These are phyloP conservation scores for Neostethus bicornis DNA, from an alignment of 2,797 vertebrate species.

Conservation along the genomic window DNA sequence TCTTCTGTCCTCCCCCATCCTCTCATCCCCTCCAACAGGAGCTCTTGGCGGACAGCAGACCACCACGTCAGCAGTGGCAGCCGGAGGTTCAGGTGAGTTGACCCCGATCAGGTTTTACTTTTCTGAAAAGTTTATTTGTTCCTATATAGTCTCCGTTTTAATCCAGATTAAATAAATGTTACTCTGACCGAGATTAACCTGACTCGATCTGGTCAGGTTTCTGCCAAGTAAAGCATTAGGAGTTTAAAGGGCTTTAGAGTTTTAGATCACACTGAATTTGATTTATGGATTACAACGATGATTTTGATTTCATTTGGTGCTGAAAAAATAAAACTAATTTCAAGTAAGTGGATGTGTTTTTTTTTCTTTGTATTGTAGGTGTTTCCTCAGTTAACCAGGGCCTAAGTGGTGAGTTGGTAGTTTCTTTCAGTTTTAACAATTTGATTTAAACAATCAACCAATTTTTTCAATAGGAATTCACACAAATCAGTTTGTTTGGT, in stretches of 20 bases:
- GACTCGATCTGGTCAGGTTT: conserved; percentile 6
- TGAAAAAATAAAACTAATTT: too few species aligned
- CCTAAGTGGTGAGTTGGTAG: conserved; percentile 24
- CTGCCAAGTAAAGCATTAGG: conserved; percentile 6
- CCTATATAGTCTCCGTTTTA: conserved; percentile 35
- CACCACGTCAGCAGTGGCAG: conserved; percentile 28
- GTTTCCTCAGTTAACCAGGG: conserved; percentile 17
- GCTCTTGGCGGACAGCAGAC: conserved; percentile 51
- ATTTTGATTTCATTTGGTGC: too few species aligned
- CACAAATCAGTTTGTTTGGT: not conserved
- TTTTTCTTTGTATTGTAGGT: too few species aligned
- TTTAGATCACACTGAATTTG: too few species aligned
- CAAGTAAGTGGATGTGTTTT: too few species aligned
- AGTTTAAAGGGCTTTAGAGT: too few species aligned
- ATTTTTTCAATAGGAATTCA: not conserved
- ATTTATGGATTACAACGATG: too few species aligned
- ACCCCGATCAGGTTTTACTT: conserved; percentile 58
- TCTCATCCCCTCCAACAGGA: conserved; percentile 24
- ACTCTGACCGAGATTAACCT: conserved; percentile 23
- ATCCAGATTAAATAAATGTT: conserved; percentile 36
- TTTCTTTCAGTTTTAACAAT: too few species aligned
- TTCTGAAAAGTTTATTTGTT: conserved; percentile 51
- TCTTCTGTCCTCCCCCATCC: conserved; percentile 10
- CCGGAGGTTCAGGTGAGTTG: conserved; percentile 77
- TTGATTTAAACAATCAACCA: too few species aligned